Evolutionary conservation across 2,113 vertebrate genomes (phyloP), one percentile per base, ranked within the genome.

Genomic region (Myxocyprinus asiaticus): DNA sequence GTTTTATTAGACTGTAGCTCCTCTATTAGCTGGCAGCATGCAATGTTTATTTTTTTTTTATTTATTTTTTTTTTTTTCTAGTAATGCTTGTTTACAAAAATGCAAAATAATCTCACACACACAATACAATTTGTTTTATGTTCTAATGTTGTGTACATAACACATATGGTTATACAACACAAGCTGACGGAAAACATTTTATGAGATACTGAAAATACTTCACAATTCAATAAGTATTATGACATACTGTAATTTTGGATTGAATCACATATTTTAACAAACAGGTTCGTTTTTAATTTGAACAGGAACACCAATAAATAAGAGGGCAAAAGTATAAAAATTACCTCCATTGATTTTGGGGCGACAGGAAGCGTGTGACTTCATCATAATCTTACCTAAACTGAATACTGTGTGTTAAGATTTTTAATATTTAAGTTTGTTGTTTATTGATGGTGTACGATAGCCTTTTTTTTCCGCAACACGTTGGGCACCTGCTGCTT

Each of bases 401-500:
- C 51, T 43, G n/a, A 82, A 78, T 64, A 55, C 33, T 12, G 42
- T 59, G 58, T 81, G 22, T 33, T 33, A 6, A 75, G 45, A 74
- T 51, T 17, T n/a, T n/a, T n/a, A n/a, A n/a, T n/a, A n/a, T n/a
- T n/a, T n/a, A n/a, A n/a, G n/a, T 33, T 33, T 69, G 56, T 77
- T 74, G 43, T 10, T 81, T 79, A 68, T 53, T 72, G 15, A 8
- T 71, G 66, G 70, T 7, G 11, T 70, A 50, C 67, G 77, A 80
- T 80, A 67, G 7, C 48, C 77, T 80, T 51, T 33, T 80, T 74
- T 33, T 33, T 33, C 22, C 50, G 88, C 90, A 94, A 92, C 91
- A 94, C 85, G 91, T 92, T 67, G 81, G 66, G 85, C 85, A 90
- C 90, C 86, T 93, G 91, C 88, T 87, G 89, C 83, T 79, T 87